Conservation (phyloP, 2,113 vertebrate species). For the Ailuropoda melanoleuca region DNA sequence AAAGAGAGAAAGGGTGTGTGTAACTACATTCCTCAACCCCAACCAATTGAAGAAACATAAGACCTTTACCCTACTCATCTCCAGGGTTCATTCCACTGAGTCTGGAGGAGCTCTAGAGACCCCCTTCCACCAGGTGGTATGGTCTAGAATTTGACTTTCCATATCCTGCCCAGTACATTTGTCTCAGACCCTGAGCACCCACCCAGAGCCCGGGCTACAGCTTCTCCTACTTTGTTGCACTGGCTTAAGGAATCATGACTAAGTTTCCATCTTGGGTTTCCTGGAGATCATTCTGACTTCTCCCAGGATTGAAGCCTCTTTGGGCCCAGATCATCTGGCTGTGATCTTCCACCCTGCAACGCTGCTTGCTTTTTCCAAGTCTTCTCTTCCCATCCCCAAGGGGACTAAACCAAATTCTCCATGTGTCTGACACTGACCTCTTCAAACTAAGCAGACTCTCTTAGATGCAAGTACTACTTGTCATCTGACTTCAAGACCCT, state of each 20-base stretch:
- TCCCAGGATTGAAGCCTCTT: not conserved
- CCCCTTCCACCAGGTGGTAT: not conserved
- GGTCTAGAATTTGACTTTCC: not conserved
- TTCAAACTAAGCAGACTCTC: not conserved
- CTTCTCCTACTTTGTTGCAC: not conserved
- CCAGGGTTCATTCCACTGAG: not conserved
- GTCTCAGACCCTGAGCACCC: not conserved
- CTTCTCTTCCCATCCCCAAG: not conserved
- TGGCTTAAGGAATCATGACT: not conserved
- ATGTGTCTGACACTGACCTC: not conserved
- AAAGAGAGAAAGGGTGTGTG: not conserved
- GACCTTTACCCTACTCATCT: not conserved
- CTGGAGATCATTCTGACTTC: not conserved
- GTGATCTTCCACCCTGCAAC: not conserved
- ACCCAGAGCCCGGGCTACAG: not conserved
- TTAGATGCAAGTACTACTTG: not conserved
- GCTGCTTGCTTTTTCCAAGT: not conserved
- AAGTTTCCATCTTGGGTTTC: not conserved
- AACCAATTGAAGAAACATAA: not conserved
- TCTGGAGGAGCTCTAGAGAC: not conserved
- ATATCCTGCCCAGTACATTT: not conserved
- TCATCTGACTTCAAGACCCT: not conserved
- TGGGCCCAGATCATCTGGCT: not conserved
- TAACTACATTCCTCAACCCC: not conserved
- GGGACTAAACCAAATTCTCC: not conserved